Evolutionary conservation across 2,797 vertebrate species (phyloP).

Genomic region (Falco concolor): DNA sequence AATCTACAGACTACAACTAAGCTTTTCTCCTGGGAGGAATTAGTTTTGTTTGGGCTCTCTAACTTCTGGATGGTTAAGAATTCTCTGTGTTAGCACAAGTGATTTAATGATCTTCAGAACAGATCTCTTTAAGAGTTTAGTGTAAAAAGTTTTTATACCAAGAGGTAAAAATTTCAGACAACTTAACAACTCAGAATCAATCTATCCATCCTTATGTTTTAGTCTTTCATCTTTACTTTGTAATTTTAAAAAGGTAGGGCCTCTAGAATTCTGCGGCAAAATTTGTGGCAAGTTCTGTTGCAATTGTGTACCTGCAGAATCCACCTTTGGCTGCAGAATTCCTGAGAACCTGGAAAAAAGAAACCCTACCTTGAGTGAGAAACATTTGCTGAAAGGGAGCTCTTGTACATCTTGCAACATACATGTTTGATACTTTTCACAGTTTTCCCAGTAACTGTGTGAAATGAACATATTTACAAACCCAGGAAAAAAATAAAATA

Average conservation of each 20-base stretch:
- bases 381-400: conserved; percentile 73
- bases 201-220: conserved; percentile 22
- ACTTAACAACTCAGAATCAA: neutral
- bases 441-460: conserved; percentile 44
- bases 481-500: neutral
- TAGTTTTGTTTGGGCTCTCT: conserved; percentile 26
- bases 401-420: conserved; percentile 72
- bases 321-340: conserved; percentile 80
- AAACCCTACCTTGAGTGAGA: conserved; percentile 78
- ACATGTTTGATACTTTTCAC: conserved; percentile 22
- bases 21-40: conserved; percentile 13
- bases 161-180: neutral
- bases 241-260: conserved; percentile 65
- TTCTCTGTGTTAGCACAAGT: conserved; percentile 1
- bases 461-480: conserved; percentile 25
- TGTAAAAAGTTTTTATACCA: neutral
- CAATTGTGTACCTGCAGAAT: conserved; percentile 79
- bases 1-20: conserved; percentile 28
- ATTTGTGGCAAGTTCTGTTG: conserved; percentile 77
- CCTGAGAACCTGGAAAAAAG: conserved; percentile 79
- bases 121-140: conserved; percentile 1
- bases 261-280: conserved; percentile 79
- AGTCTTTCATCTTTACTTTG: conserved; percentile 50
- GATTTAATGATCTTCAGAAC: neutral
- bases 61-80: conserved; percentile 5